A percentile compares a stretch with the other conserved stretches of the same genome.
These are phyloP conservation scores for Lontra canadensis DNA, from an alignment of 2,113 vertebrate genomes.

Conservation along the genomic window DNA sequence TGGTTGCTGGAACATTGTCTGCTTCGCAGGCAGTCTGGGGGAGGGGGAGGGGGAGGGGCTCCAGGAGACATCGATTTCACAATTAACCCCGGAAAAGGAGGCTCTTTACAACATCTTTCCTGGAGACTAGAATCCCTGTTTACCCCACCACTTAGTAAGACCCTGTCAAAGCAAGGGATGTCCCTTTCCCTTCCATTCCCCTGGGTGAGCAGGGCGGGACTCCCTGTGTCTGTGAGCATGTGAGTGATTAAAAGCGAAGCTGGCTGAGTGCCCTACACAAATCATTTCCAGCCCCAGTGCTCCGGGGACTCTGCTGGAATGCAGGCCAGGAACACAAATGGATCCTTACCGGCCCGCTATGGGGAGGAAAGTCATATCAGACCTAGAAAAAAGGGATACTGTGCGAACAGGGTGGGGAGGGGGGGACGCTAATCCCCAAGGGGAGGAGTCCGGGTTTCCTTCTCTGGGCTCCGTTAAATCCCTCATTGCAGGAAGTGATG, in stretches of 20 bases:
- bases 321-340: background rate
- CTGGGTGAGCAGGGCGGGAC: background rate
- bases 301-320: background rate
- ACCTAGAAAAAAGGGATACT: background rate
- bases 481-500: background rate
- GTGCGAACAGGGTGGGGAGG: background rate
- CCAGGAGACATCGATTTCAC: background rate
- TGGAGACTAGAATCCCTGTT: conserved; percentile 11
- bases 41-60: background rate
- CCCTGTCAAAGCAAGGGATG: background rate
- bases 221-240: conserved; percentile 32
- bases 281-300: conserved; percentile 60
- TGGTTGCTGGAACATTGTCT: background rate
- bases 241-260: conserved; percentile 62
- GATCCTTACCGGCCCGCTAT: background rate
- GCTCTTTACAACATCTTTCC: background rate
- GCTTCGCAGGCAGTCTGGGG: background rate
- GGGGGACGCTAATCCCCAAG: background rate
- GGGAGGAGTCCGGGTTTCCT: background rate
- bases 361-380: background rate
- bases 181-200: conserved; percentile 1
- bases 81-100: background rate
- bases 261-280: conserved; percentile 51
- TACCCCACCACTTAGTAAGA: background rate
- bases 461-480: background rate